Conservation (phyloP, 2,797 vertebrate species). For the Sebastiscus albofasciatus region DNA sequence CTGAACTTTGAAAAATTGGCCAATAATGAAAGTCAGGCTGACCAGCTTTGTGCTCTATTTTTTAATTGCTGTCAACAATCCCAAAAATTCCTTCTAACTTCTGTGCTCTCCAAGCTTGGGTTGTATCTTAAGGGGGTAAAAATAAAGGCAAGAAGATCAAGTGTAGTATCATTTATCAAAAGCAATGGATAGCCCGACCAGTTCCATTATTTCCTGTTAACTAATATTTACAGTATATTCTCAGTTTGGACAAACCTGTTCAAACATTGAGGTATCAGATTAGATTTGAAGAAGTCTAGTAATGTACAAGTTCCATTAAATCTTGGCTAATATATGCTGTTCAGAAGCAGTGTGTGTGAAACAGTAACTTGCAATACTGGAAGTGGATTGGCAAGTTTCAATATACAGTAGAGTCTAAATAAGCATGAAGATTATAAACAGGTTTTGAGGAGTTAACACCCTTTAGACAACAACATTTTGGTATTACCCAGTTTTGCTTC, state of each 20-base stretch:
- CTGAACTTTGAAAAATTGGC: background rate
- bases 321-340: background rate
- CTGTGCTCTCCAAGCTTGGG: background rate
- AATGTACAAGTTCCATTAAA: background rate
- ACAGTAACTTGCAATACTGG: background rate
- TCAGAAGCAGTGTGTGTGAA: background rate
- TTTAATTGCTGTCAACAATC: background rate
- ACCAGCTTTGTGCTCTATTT: background rate
- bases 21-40: background rate
- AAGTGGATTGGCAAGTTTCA: background rate
- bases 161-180: background rate
- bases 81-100: background rate
- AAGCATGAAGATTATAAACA: background rate
- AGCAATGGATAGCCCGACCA: background rate
- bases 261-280: background rate
- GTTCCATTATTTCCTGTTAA: background rate
- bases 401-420: background rate
- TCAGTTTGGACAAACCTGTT: background rate
- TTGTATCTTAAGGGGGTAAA: background rate
- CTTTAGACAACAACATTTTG: background rate
- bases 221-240: background rate
- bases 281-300: background rate
- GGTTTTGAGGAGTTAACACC: background rate
- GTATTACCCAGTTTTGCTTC: background rate
- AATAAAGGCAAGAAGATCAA: background rate